These are phyloP conservation scores for Apamea anceps DNA, from an alignment of 2,888 invertebrate species.

Conservation along the genomic window DNA sequence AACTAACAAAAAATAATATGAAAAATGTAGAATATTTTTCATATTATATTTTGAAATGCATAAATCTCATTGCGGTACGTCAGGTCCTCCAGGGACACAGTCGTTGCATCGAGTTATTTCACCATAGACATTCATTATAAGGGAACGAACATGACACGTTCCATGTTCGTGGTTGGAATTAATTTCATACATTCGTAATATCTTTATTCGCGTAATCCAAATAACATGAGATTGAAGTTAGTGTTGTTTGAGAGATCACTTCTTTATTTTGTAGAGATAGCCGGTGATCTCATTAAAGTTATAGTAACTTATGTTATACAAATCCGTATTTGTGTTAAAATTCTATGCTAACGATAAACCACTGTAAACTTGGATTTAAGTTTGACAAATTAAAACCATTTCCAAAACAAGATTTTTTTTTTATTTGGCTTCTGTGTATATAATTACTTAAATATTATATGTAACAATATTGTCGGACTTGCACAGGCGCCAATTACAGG, in stretches of 20 bases:
- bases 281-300: no score
- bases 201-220: background rate
- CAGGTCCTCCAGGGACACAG: conserved; percentile 1
- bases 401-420: no score
- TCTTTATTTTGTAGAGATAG: background rate
- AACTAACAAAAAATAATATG: background rate
- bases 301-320: no score
- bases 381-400: no score
- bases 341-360: no score
- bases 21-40: background rate
- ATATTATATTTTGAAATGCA: background rate
- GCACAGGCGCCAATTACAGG: background rate
- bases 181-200: conserved; percentile 15
- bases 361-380: no score
- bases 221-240: no score
- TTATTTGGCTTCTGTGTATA: no score
- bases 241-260: background rate
- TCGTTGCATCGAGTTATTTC: conserved; percentile 17
- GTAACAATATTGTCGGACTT: background rate
- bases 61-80: conserved; percentile 2
- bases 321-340: no score
- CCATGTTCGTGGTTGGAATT: conserved; percentile 11
- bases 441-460: background rate
- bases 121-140: conserved; percentile 25
- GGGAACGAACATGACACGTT: conserved; percentile 8